Evolutionary conservation across 2,888 invertebrate genomes (phyloP).

Genomic region (Phymatocera aterrima): DNA sequence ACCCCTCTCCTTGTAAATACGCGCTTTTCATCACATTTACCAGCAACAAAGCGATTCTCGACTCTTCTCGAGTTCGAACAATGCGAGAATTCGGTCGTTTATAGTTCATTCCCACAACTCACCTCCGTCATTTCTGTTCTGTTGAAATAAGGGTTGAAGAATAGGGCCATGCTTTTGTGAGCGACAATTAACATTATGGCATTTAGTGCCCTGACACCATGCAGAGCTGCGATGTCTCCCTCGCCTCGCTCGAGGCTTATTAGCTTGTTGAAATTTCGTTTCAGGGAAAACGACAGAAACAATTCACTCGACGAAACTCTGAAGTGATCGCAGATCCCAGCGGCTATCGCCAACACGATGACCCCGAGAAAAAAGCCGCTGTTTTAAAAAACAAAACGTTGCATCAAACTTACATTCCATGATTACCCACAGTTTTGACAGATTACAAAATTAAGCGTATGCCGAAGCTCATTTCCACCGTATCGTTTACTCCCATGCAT

Average conservation of each 20-base stretch:
- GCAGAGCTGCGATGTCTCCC: slow-evolving; percentile 80
- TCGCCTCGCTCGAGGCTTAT: slow-evolving; percentile 75
- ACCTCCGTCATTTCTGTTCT: slow-evolving; percentile 83
- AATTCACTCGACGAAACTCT: slow-evolving; percentile 70
- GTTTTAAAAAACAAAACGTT: neutral
- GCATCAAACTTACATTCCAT: neutral
- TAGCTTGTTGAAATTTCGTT: slow-evolving; percentile 78
- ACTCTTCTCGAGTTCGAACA: too few relatives aligned
- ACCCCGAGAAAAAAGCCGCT: slow-evolving; percentile 76
- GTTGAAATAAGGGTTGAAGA: slow-evolving; percentile 82
- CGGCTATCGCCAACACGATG: slow-evolving; percentile 70
- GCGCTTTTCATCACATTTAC: too few relatives aligned
- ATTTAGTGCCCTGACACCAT: slow-evolving; percentile 82
- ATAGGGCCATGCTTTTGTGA: slow-evolving; percentile 85
- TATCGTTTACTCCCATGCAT: neutral
- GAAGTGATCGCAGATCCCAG: slow-evolving; percentile 71
- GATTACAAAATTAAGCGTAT: neutral
- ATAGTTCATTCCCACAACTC: slow-evolving; percentile 51
- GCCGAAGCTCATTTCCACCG: neutral
- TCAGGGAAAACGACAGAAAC: slow-evolving; percentile 80
- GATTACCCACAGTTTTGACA: neutral
- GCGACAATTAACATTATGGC: slow-evolving; percentile 80
- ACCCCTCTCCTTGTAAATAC: neutral
- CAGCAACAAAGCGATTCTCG: too few relatives aligned
- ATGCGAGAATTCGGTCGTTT: neutral